Base-by-base conservation (phyloP, 2,113 vertebrate species). In the Pomatorhinus ruficollis region DNA sequence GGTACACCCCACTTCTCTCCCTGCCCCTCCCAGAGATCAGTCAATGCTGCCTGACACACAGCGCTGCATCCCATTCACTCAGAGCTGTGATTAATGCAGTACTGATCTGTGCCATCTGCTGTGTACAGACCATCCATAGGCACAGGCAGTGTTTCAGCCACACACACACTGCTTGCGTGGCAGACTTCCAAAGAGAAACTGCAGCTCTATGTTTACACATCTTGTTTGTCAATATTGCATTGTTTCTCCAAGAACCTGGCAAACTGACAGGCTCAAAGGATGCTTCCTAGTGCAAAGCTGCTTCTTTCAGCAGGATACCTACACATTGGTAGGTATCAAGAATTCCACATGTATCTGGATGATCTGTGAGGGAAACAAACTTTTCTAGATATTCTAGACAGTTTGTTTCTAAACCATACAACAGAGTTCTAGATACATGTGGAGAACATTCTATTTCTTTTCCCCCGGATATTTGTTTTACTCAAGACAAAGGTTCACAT, bases 281-380 rank as follows among this genome's bases (percentile, higher is more conserved):
- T 7, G 17, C 35, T 33, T 44, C 15, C 10, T 10, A 15, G 31
- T 1, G 15, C 45, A 77, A 76, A 90, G 53, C 16, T 57, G 28
- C 49, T 76, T 14, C 28, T 52, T 64, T 37, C 8, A 6, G 39
- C 2, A 4, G 18, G 11, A 71, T n/a, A 14, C 5, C 22, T 17
- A 39, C 1, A 3, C 7, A 10, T 8, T 37, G 39, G 39, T 39
- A 39, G 39, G 39, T 39, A 39, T 65, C 37, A 47, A 87, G 23
- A 44, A 33, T 17, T 40, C 23, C 5, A 3, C 0, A 0, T 3
- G 0, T 10, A 60, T 23, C 11, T 54, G 37, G 15, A 53, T 19
- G 19, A 52, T 11, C 57, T 27, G 6, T 6, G 33, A 76, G 7
- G 60, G 12, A 75, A 52, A 78, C 5, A 8, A 82, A 33, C 27